Evolutionary conservation across 1,140 invertebrate species (phyloP).

Genomic region (Dermatophagoides farinae): DNA sequence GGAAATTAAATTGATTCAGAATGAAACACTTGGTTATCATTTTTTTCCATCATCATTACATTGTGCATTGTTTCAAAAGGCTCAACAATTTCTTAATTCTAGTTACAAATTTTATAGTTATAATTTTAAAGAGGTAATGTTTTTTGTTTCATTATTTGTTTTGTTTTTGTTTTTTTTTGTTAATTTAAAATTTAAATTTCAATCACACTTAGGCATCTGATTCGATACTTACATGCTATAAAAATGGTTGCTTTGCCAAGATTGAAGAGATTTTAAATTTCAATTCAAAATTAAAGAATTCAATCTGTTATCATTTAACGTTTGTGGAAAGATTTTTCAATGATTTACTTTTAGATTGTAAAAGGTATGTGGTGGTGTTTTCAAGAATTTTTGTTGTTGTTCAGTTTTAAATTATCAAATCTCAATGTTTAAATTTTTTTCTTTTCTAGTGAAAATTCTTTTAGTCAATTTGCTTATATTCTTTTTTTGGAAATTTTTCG

Average conservation of each 20-base stretch:
- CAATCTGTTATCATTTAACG: conserved; percentile 51
- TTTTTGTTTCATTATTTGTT: too few species aligned
- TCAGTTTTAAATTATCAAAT: too few species aligned
- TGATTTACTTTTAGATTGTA: conserved; percentile 39
- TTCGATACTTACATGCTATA: conserved; percentile 73
- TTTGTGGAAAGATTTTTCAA: conserved; percentile 56
- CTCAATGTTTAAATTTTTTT: too few species aligned
- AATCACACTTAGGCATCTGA: conserved; percentile 49
- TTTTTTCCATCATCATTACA: conserved; percentile 47
- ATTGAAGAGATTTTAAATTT: conserved; percentile 64
- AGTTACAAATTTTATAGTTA: conserved; percentile 64
- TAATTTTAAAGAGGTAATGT: conserved; percentile 64
- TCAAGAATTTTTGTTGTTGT: too few species aligned
- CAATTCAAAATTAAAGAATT: conserved; percentile 52
- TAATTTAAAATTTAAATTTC: too few species aligned
- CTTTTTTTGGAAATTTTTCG: conserved; percentile 20
- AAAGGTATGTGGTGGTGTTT: conserved; percentile 20
- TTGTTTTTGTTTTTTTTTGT: conserved; percentile 9
- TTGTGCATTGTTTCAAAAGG: conserved; percentile 42
- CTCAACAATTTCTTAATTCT: conserved; percentile 39
- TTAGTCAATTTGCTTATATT: conserved; percentile 8
- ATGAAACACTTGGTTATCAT: conserved; percentile 57
- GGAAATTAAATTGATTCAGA: conserved; percentile 81
- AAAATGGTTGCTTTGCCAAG: conserved; percentile 79
- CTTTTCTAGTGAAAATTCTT: conserved; percentile 13